Conservation (phyloP, 2,113 vertebrate genomes). For the Salvator merianae region DNA sequence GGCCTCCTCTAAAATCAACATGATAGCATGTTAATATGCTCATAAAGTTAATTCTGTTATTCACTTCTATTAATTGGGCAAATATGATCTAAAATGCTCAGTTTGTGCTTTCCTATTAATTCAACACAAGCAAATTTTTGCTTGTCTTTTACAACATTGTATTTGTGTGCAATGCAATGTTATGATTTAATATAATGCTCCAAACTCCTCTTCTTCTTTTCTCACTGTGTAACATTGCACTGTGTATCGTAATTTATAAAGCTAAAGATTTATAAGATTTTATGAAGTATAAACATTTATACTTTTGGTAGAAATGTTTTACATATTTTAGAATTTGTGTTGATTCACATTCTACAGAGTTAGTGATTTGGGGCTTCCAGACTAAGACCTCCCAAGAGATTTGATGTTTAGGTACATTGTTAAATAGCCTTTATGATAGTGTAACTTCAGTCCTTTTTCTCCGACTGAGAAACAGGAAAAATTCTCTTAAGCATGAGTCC, state of each 20-base stretch:
- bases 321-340: neutral
- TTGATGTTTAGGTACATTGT: neutral
- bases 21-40: neutral
- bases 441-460: neutral
- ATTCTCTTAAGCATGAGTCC: neutral
- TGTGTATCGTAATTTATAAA: neutral
- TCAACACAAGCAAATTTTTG: neutral
- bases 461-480: neutral
- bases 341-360: neutral
- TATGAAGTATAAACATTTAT: too few species aligned
- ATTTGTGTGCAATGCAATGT: neutral
- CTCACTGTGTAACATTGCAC: too few species aligned
- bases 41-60: constrained; percentile 34
- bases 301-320: neutral
- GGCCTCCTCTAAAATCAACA: constrained; percentile 29
- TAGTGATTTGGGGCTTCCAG: neutral
- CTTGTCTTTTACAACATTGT: neutral
- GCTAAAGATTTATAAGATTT: neutral
- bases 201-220: neutral
- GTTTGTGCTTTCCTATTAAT: constrained; percentile 26
- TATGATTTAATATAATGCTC: neutral
- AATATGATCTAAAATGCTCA: constrained; percentile 6
- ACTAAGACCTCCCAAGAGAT: neutral
- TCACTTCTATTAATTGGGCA: constrained; percentile 52
- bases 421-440: neutral